A percentile compares a stretch with the other conserved stretches of the same genome.
Evolutionary conservation across 2,888 invertebrate genomes (phyloP).

Genomic region (Amiota minor): DNA sequence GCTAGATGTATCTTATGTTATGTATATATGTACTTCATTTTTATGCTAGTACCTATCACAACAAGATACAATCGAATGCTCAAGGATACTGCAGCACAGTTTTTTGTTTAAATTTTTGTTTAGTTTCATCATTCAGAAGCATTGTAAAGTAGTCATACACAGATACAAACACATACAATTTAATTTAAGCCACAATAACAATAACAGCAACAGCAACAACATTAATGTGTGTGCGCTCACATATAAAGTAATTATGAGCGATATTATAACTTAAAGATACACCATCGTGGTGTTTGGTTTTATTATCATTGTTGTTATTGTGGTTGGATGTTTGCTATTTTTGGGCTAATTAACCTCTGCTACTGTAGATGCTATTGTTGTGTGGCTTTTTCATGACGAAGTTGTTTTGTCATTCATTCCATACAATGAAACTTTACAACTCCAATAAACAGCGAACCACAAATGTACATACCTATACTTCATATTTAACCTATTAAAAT

Average conservation of each 20-base stretch:
- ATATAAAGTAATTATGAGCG: background rate
- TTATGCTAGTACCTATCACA: no score
- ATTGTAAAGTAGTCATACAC: background rate
- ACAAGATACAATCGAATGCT: background rate
- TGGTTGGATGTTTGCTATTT: background rate
- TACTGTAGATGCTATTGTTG: background rate
- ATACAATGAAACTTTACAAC: no score
- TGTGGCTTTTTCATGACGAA: no score
- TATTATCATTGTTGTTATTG: background rate
- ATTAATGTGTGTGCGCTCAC: background rate
- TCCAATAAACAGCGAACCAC: no score
- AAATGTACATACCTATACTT: no score
- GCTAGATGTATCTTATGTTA: no score
- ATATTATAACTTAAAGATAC: background rate
- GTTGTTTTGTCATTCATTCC: no score
- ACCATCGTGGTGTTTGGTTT: no score
- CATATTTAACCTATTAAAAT: no score
- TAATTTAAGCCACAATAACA: background rate
- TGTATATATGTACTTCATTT: no score
- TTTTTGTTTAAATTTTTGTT: background rate
- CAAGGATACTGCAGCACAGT: conserved; percentile 2
- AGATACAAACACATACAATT: background rate
- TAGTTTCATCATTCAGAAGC: background rate
- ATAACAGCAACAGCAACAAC: conserved; percentile 2
- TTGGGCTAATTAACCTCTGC: background rate